phyloP scores from a whole-genome alignment of 1,140 invertebrate species.

The Lasioglossum baleicum region DNA sequence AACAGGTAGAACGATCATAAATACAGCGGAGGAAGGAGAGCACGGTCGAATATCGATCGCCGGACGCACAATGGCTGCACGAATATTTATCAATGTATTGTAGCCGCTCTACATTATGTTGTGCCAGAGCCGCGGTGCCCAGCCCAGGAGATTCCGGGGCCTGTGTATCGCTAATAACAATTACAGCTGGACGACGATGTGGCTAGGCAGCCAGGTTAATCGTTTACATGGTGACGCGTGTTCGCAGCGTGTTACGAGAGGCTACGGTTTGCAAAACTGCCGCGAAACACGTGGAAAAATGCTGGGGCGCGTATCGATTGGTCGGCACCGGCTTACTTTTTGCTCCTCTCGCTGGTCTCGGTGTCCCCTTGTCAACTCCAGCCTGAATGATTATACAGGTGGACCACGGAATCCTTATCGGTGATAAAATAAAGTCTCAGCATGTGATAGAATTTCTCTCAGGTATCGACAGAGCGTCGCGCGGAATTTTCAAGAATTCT shows the following conservation, averaged over 20 bases:
- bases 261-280: neutral
- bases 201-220: conserved; percentile 4
- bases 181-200: neutral
- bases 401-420: neutral
- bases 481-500: too few relatives aligned
- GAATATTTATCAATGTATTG: conserved; percentile 52
- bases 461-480: too few relatives aligned
- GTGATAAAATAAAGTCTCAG: too few relatives aligned
- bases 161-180: conserved; percentile 27
- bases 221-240: conserved; percentile 11
- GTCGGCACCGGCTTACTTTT: neutral
- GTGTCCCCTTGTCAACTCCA: neutral
- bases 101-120: conserved; percentile 3
- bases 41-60: conserved; percentile 38
- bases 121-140: neutral
- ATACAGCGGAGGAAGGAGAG: conserved; percentile 18
- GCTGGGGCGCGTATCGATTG: neutral
- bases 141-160: too few relatives aligned
- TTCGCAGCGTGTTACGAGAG: neutral
- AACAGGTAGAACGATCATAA: conserved; percentile 35
- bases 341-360: neutral
- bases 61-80: conserved; percentile 28
- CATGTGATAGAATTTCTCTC: too few relatives aligned
- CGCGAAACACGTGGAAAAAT: neutral
- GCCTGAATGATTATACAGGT: neutral